Evolutionary conservation across 2,797 vertebrate species (phyloP).

Genomic region (Pampus argenteus): DNA sequence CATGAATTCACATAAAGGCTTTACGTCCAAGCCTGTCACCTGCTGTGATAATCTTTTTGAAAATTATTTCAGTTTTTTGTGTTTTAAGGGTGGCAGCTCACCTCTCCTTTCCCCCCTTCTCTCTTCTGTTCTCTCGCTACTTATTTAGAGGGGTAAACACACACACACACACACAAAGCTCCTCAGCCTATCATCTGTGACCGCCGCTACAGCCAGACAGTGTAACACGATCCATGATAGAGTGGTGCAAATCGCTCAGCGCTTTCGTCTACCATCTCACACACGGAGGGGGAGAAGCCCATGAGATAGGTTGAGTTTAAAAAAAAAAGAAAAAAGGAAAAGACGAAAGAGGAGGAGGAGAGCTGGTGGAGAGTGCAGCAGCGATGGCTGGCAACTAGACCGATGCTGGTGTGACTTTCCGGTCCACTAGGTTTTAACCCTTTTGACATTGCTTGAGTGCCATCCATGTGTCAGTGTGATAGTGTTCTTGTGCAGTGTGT

Average conservation of each 20-base stretch:
- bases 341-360: slow-evolving; percentile 56
- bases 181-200: slow-evolving; percentile 91
- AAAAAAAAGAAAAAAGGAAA: slow-evolving; percentile 65
- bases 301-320: slow-evolving; percentile 79
- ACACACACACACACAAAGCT: slow-evolving; percentile 84
- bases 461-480: slow-evolving; percentile 70
- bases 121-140: slow-evolving; percentile 64
- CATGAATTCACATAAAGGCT: slow-evolving; percentile 42
- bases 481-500: slow-evolving; percentile 54
- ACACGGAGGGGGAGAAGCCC: slow-evolving; percentile 73
- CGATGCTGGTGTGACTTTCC: slow-evolving; percentile 81
- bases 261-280: slow-evolving; percentile 84
- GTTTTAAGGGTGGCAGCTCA: slow-evolving; percentile 66
- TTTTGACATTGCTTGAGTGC: slow-evolving; percentile 79
- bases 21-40: slow-evolving; percentile 51
- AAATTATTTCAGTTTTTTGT: slow-evolving; percentile 60
- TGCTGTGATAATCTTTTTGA: slow-evolving; percentile 46
- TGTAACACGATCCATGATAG: slow-evolving; percentile 89
- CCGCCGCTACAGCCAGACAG: slow-evolving; percentile 86
- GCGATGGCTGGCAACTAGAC: slow-evolving; percentile 73
- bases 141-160: slow-evolving; percentile 77
- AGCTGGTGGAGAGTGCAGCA: slow-evolving; percentile 78
- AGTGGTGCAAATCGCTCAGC: slow-evolving; percentile 84
- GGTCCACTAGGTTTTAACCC: slow-evolving; percentile 82
- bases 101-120: slow-evolving; percentile 60